phyloP scores from a whole-genome alignment of 2,888 invertebrate genomes.

The Latheticus oryzae region DNA sequence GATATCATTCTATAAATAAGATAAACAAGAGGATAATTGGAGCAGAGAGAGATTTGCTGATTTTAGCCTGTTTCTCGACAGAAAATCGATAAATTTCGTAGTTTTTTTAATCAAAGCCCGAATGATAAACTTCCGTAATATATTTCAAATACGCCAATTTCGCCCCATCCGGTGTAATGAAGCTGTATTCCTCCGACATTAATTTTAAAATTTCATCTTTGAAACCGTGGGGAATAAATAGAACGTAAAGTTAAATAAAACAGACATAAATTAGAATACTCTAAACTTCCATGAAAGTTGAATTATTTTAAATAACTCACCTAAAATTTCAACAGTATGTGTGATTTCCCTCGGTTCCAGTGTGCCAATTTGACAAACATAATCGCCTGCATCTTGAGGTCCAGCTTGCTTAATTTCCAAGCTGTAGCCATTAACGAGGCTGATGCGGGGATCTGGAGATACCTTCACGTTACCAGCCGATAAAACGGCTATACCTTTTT shows the following conservation, averaged over 20 bases:
- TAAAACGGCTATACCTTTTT: slow-evolving; percentile 74
- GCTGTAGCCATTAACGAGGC: slow-evolving; percentile 73
- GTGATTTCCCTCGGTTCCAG: slow-evolving; percentile 74
- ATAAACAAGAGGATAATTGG: no score
- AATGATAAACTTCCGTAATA: slow-evolving; percentile 13
- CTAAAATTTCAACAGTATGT: slow-evolving; percentile 75
- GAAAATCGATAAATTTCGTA: no score
- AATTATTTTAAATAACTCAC: slow-evolving; percentile 65
- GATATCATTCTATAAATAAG: no score
- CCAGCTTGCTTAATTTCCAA: slow-evolving; percentile 74
- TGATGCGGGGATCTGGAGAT: slow-evolving; percentile 73
- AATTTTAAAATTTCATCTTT: slow-evolving; percentile 29
- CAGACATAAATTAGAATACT: slow-evolving; percentile 29
- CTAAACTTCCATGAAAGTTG: slow-evolving; percentile 12
- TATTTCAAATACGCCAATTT: slow-evolving; percentile 17
- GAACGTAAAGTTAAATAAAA: slow-evolving; percentile 28
- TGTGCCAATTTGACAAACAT: slow-evolving; percentile 76
- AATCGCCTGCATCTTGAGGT: slow-evolving; percentile 76
- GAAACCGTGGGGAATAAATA: slow-evolving; percentile 22
- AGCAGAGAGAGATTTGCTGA: no score
- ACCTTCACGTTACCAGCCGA: slow-evolving; percentile 75
- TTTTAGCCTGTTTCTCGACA: slow-evolving; percentile 4
- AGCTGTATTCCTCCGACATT: slow-evolving; percentile 18
- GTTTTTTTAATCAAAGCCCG: slow-evolving; percentile 12
- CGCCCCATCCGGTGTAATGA: slow-evolving; percentile 8